Conservation (phyloP, 2,113 vertebrate genomes). For the Geococcyx californianus region DNA sequence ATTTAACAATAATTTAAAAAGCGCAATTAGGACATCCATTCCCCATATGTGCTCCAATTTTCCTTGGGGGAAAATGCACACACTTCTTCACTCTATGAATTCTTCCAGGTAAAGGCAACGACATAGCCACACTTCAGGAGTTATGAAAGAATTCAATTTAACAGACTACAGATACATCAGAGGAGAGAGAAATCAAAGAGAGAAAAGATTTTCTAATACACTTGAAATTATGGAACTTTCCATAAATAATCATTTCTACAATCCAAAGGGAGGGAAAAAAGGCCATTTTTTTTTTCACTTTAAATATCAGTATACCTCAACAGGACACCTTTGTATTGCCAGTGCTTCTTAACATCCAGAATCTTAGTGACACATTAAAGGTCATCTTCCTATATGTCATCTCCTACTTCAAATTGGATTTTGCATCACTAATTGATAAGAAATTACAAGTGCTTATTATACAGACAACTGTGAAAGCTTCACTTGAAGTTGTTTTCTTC, state of each 20-base stretch:
- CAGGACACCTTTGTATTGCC: neutral
- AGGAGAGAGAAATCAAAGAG: neutral
- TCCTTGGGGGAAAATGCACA: neutral
- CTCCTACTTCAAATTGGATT: neutral
- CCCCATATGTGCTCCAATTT: neutral
- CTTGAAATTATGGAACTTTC: neutral
- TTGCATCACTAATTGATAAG: slow-evolving; percentile 21
- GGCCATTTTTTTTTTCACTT: neutral
- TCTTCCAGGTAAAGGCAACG: neutral
- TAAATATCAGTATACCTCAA: neutral
- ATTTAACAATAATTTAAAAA: neutral
- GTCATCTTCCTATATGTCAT: neutral
- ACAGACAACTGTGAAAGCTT: slow-evolving; percentile 18
- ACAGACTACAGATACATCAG: neutral
- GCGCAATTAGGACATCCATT: neutral
- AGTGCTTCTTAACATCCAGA: neutral
- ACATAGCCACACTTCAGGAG: neutral
- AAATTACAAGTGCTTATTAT: slow-evolving; percentile 37
- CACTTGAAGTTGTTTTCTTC: slow-evolving; percentile 30
- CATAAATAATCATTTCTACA: neutral
- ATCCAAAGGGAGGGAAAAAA: accelerated
- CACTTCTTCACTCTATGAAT: neutral
- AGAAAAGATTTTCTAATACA: neutral
- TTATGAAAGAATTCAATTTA: neutral
- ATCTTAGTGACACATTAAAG: neutral